Evolutionary conservation across 2,113 vertebrate species (phyloP), one percentile per base, ranked within the genome.

Genomic region (Saguinus midas): DNA sequence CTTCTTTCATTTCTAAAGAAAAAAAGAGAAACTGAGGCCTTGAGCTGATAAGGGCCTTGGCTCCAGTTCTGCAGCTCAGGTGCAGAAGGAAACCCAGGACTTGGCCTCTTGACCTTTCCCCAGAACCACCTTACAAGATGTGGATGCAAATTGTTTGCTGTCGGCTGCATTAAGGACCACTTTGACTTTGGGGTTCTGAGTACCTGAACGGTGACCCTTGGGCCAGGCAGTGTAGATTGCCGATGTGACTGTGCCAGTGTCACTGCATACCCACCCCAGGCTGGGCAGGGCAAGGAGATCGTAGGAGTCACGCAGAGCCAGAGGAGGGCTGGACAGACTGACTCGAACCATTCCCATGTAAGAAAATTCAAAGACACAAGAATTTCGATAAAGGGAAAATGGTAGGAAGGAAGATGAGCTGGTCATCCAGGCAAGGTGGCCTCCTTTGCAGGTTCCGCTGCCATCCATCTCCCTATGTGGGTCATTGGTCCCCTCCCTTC

Each of bases 391-490:
- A 55, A 52, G 6, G 27, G 94, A 93, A 90, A 72, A 76, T 3
- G 48, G 91, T 84, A 87, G 81, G 4, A 78, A 73, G 35, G 35
- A 7, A 55, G 68, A 57, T 58, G 75, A 80, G 21, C 43, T 17
- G 43, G 23, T 18, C 0, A 0, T 73, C 43, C 35, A 7, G 57
- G 35, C 40, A 27, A 55, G 57, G 23, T 12, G 10, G 43, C 2
- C 25, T 29, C 12, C 5, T 23, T 27, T 0, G 0, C 35, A 8
- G 25, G 70, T 50, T 18, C 32, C 23, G 45, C 72, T 64, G 83
- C 11, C 10, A 0, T 14, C 83, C 78, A 0, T 35, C n/a, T 25
- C 57, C 9, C 0, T 0, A 11, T 2, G 8, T 14, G 9, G 52
- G 61, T 45, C 55, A 45, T 5, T 7, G 23, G 50, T 9, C 23